Conservation (phyloP, 2,113 vertebrate genomes). For the Vicugna pacos region DNA sequence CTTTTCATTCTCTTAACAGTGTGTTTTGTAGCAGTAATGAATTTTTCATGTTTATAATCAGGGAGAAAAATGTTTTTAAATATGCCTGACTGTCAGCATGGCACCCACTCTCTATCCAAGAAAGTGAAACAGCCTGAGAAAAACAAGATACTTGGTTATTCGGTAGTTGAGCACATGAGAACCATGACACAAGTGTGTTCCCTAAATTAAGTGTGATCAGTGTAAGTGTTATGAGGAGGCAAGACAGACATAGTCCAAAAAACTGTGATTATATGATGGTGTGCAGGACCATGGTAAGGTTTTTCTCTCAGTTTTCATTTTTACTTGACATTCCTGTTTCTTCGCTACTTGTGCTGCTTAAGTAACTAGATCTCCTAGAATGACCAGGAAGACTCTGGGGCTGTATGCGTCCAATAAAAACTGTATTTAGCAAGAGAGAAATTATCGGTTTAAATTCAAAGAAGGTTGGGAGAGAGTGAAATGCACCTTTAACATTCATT, state of each 20-base stretch:
- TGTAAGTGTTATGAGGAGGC: background rate
- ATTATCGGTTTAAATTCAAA: background rate
- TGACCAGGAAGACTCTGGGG: background rate
- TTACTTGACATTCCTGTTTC: background rate
- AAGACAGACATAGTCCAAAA: background rate
- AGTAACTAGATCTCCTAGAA: background rate
- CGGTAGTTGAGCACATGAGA: background rate
- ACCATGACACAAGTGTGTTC: background rate
- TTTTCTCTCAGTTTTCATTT: constrained; percentile 12
- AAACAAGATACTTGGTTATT: background rate
- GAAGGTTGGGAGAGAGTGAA: background rate
- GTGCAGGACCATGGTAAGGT: background rate
- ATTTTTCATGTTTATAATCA: background rate
- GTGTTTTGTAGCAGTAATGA: background rate
- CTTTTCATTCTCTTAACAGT: background rate
- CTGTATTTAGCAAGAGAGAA: background rate
- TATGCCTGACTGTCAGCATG: background rate
- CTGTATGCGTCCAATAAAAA: background rate
- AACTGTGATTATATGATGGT: background rate
- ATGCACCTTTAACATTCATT: background rate
- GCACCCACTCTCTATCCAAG: background rate
- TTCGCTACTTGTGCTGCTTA: background rate
- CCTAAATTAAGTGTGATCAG: background rate
- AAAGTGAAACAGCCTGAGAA: background rate
- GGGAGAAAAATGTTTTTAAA: background rate